Conservation (phyloP, 1,140 invertebrate genomes). For the Paraescarpia echinospica region DNA sequence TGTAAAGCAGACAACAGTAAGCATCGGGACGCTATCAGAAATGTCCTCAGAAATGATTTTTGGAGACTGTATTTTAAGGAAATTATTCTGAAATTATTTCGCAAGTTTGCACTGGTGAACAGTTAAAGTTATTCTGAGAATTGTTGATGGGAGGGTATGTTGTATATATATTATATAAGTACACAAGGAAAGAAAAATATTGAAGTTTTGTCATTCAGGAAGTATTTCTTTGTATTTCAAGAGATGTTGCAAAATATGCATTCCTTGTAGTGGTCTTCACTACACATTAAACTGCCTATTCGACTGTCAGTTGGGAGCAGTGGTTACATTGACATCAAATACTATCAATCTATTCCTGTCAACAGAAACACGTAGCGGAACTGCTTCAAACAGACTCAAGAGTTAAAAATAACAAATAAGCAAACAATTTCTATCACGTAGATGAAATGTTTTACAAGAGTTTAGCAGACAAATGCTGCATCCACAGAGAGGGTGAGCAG, state of each 20-base stretch:
- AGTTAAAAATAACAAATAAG: not conserved
- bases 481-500: too few species aligned
- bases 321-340: not conserved
- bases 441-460: not conserved
- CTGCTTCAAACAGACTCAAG: not conserved
- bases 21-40: not conserved
- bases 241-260: not conserved
- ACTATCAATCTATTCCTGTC: not conserved
- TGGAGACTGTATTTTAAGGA: not conserved
- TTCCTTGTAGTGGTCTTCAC: not conserved
- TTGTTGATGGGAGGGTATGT: not conserved
- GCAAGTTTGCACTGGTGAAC: not conserved
- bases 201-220: not conserved
- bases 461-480: not conserved
- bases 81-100: not conserved
- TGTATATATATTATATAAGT: not conserved
- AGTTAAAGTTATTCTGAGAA: not conserved
- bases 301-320: not conserved
- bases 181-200: not conserved
- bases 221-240: not conserved
- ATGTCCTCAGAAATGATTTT: not conserved
- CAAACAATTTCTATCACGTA: not conserved
- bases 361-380: not conserved
- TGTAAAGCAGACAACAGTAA: conserved; percentile 30
- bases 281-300: not conserved